Evolutionary conservation across 2,888 invertebrate species (phyloP), one percentile per base, ranked within the genome.

Genomic region (Eurytoma adleriae): DNA sequence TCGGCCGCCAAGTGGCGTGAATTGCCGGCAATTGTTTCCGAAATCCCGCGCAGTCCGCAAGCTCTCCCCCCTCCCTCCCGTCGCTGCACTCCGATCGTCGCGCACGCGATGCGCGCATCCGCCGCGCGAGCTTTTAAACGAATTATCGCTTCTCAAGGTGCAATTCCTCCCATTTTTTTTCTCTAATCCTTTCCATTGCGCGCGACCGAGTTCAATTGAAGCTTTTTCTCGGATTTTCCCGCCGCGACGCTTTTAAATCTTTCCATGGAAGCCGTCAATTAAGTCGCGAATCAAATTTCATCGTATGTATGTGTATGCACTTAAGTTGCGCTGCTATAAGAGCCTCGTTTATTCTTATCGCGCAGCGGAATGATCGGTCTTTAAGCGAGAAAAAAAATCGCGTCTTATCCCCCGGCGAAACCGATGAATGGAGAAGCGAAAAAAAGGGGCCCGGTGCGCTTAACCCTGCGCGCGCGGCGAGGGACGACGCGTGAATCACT

Each of bases 21-120:
- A 91, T 91, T 91, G 90, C 88, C 89, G 90, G 89, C 91, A 91
- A 91, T 90, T 90, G 90, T 91, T 91, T 91, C 90, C 91, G 90
- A 91, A 91, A 91, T 91, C 91, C 91, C 90, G 89, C 88, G 88
- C 88, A 88, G 87, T 87, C 86, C 79, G 80, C 82, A n/a, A n/a
- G n/a, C n/a, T n/a, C n/a, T n/a, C 62, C 75, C 76, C 40, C 27
- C 68, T 81, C 82, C 82, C 27, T 27, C 83, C 83, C 83, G 82
- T 80, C 77, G 24, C n/a, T 18, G 30, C 18, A 18, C 40, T 54
- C 54, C n/a, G n/a, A n/a, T 27, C n/a, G 24, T 18, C 3, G n/a
- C 24, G n/a, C n/a, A n/a, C n/a, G n/a, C n/a, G n/a, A n/a, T 54
- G 5, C 54, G 14, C 68, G 13, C 54, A 30, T 68, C 66, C 5